Percentiles rank a stretch among this genome's conserved stretches.
Conservation (phyloP, 2,113 vertebrate genomes). For the Brachypodius melanocephalos region DNA sequence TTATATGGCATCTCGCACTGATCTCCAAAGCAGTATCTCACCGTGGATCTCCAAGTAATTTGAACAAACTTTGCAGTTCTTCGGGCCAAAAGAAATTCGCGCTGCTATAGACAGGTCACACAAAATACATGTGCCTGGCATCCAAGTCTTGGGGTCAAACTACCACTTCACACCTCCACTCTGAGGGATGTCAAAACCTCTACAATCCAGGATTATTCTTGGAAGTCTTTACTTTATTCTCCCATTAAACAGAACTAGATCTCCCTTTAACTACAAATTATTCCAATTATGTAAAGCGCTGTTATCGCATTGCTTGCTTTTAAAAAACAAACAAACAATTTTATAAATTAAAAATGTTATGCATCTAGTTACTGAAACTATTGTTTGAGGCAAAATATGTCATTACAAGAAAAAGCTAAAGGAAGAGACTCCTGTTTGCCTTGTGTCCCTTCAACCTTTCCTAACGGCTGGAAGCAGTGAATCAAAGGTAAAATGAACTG, state of each 20-base stretch:
- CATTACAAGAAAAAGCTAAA: not conserved
- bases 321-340: not conserved
- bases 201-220: not conserved
- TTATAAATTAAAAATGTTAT: not conserved
- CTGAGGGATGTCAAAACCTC: not conserved
- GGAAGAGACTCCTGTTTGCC: not conserved
- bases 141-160: not conserved
- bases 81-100: not conserved
- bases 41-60: not conserved
- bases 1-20: not conserved
- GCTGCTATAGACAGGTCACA: not conserved
- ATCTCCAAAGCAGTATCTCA: not conserved
- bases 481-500: slow-evolving; percentile 72
- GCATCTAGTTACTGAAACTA: not conserved
- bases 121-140: not conserved
- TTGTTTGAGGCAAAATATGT: not conserved
- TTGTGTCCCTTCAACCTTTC: slow-evolving; percentile 9
- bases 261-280: not conserved
- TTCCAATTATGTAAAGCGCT: not conserved
- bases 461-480: slow-evolving; percentile 42
- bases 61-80: not conserved
- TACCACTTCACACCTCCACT: not conserved
- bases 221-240: not conserved
- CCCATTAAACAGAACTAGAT: not conserved
- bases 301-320: not conserved